Base-by-base conservation (phyloP, 2,113 vertebrate species). In the Plecturocebus donacophilus region DNA sequence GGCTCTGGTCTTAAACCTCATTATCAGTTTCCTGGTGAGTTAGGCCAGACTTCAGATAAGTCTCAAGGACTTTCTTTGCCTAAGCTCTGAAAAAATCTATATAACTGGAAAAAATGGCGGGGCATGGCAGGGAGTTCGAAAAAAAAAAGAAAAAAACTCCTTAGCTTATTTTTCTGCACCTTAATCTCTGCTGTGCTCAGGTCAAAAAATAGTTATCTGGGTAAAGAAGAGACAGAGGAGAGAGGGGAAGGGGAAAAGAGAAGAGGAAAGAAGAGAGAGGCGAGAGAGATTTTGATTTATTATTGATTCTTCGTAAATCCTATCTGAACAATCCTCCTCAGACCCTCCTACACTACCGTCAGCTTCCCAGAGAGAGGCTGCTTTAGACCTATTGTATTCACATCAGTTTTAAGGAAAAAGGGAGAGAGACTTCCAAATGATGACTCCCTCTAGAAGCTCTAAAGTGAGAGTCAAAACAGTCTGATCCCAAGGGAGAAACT, bases 191-290 rank as follows among this genome's bases (percentile, higher is more conserved):
- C 52, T 81, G 47, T 40, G 25, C 40, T 86, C 25, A 54, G 64
- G 56, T 32, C 2, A 49, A 58, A 35, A 49, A 87, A 56, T 64
- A 25, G 52, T 8, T 19, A 75, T 6, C 40, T 19, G 1, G 17
- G 17, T n/a, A 64, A 94, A 56, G 45, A 66, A 14, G 13, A 70
- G 47, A 80, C 32, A 4, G n/a, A 45, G 13, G 47, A 14, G 35
- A 5, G 56, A 20, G 12, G 32, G 16, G 1, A 8, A 11, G 19
- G 38, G 45, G n/a, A 20, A 38, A 27, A 32, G 27, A 77, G 42
- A 47, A 47, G 27, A 77, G 1, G 1, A 2, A 14, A 30, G 5
- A 45, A 20, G 17, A 27, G 17, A 1, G 6, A 14, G 14, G 38
- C 23, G 38, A n/a, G 23, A 45, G 47, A 32, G 32, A 70, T 7